These are phyloP conservation scores for Nothoprocta pentlandii DNA, from an alignment of 2,113 vertebrate genomes.

Conservation along the genomic window DNA sequence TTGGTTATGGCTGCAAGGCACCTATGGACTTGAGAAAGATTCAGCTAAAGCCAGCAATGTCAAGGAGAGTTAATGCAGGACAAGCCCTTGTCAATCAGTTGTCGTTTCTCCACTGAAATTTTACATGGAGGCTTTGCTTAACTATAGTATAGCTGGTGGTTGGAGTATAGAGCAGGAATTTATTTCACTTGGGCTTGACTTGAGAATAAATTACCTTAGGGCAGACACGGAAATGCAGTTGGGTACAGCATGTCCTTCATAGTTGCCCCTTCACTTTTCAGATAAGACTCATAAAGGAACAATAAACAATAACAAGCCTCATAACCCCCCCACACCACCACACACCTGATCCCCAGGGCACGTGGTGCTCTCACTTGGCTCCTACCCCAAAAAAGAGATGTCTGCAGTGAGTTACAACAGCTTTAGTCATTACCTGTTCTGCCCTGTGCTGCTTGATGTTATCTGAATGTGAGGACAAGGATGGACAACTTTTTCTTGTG, in stretches of 20 bases:
- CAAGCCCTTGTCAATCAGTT: background rate
- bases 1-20: background rate
- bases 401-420: rapidly evolving
- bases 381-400: background rate
- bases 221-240: background rate
- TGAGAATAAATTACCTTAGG: conserved; percentile 15
- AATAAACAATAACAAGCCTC: conserved; percentile 26
- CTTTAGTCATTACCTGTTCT: background rate
- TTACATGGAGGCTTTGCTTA: background rate
- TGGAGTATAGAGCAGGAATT: rapidly evolving
- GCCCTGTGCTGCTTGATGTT: background rate
- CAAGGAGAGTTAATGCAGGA: background rate
- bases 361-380: background rate
- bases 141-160: background rate
- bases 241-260: background rate
- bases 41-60: background rate
- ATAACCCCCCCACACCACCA: background rate
- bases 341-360: background rate
- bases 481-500: background rate
- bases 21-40: background rate
- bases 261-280: background rate
- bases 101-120: background rate
- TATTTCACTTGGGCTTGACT: background rate
- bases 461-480: background rate
- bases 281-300: background rate